Evolutionary conservation across 2,113 vertebrate species (phyloP).

Genomic region (Gnathonemus longibarbis): DNA sequence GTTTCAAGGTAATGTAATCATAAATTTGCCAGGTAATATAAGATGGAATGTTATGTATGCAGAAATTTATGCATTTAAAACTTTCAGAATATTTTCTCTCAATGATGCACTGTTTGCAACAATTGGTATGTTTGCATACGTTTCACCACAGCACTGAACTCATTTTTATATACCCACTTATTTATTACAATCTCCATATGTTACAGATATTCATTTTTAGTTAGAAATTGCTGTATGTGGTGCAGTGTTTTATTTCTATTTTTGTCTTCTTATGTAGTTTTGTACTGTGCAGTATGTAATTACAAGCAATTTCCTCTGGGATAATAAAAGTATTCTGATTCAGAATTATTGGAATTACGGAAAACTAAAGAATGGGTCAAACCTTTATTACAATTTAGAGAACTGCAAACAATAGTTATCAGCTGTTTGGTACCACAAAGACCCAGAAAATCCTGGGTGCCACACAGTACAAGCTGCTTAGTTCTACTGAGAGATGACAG

Average conservation of each 20-base stretch:
- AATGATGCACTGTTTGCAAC: background rate
- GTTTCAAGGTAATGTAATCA: background rate
- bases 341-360: background rate
- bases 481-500: too few relatives aligned
- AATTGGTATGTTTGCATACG: background rate
- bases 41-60: background rate
- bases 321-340: background rate
- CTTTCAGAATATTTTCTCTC: background rate
- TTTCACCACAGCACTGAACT: background rate
- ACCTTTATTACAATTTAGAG: background rate
- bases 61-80: background rate
- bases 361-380: background rate
- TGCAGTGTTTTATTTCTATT: background rate
- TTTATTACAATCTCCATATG: background rate
- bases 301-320: background rate
- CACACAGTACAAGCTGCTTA: background rate
- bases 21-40: background rate
- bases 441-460: background rate
- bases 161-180: background rate
- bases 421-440: background rate
- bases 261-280: background rate
- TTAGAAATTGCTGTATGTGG: background rate
- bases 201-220: background rate
- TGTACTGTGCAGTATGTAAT: background rate
- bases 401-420: background rate